Evolutionary conservation across 2,888 invertebrate genomes (phyloP), one percentile per base, ranked within the genome.

Genomic region (Cryptophagus acutangulus): DNA sequence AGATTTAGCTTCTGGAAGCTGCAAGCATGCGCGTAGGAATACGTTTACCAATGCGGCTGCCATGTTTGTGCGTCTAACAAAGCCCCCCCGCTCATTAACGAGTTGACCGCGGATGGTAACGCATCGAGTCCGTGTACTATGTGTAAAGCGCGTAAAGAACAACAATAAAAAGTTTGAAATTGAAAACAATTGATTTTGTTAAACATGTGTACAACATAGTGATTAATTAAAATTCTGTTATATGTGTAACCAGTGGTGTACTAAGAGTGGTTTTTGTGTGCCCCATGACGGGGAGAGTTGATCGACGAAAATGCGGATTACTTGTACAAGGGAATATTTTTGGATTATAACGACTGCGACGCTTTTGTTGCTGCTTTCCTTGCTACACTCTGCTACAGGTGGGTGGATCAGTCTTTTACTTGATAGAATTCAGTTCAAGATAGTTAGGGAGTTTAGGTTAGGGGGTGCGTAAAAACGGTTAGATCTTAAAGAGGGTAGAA

Each of bases 261-360:
- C 45, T 54, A 50, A 53, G 47, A 52, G 62, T 61, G 59, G 45
- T 51, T 55, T 55, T 54, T 54, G 66, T n/a, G n/a, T 66, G 62
- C 63, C 67, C 67, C 67, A 69, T 69, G 68, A 61, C 65, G 67
- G 67, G 61, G 61, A 59, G 16, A n/a, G n/a, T n/a, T 31, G 9
- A 64, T 60, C 62, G 53, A 53, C 57, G 61, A 78, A 76, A 76
- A 79, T 79, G 79, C 77, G 78, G 78, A 78, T 78, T 74, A 77
- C 76, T 72, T 74, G 74, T 54, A 59, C 56, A 74, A 76, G 77
- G 78, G 77, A n/a, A n/a, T n/a, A 52, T 74, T 75, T 76, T 76
- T 76, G 78, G 77, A 78, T 78, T 77, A 74, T 70, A 71, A 71
- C 74, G 71, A n/a, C n/a, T 69, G 74, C 66, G 68, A 73, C 58